Conservation (phyloP, 2,888 invertebrate genomes). For the Leptinotarsa juncta region DNA sequence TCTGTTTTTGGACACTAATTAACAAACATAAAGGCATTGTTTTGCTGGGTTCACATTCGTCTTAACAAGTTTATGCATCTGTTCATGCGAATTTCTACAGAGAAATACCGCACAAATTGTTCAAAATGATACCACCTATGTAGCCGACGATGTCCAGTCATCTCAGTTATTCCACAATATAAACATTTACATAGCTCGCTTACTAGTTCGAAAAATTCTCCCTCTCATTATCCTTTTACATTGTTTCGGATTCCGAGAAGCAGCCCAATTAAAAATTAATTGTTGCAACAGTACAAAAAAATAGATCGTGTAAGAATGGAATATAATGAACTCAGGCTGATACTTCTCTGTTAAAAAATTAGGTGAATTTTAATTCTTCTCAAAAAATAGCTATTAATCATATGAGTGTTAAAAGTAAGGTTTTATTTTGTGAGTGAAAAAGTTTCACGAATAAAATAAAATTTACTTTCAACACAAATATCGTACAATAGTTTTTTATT, state of each 20-base stretch:
- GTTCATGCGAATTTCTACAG: conserved; percentile 49
- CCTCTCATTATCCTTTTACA: neutral
- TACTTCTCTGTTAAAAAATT: no score
- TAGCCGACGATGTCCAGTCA: conserved; percentile 32
- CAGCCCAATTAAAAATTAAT: conserved; percentile 2
- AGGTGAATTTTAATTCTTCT: no score
- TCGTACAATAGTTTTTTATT: no score
- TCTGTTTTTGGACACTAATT: conserved; percentile 63
- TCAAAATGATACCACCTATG: conserved; percentile 41
- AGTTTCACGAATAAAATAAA: no score
- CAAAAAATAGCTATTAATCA: no score
- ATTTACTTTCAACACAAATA: no score
- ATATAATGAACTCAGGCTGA: no score
- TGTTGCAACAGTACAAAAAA: neutral
- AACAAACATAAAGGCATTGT: conserved; percentile 64
- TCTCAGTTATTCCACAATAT: conserved; percentile 24
- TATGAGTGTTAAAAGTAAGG: no score
- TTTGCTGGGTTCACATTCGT: conserved; percentile 58
- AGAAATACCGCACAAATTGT: conserved; percentile 49
- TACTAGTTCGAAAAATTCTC: conserved; percentile 8
- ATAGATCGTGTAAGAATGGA: no score
- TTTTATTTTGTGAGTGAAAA: no score
- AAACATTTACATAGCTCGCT: conserved; percentile 16
- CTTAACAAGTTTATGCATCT: conserved; percentile 55
- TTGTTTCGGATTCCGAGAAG: conserved; percentile 15